Base-by-base conservation (phyloP, 1,140 invertebrate genomes). In the Drosophila rufa region DNA sequence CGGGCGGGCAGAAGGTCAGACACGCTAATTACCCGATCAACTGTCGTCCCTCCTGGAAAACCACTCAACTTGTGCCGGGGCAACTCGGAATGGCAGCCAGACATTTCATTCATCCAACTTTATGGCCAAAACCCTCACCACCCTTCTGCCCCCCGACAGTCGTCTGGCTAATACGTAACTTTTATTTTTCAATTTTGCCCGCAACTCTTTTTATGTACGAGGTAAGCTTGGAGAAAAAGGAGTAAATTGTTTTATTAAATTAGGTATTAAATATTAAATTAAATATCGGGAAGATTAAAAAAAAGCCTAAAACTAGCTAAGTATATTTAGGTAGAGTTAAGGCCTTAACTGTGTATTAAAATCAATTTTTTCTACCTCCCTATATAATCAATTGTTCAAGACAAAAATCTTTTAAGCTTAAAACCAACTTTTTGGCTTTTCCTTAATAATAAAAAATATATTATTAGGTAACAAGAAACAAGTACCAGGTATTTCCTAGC, bases 151-250 rank as follows among this genome's bases (percentile, higher is more conserved):
- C 22, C 25, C 25, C 25, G 15, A 25, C 56, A 67, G 50, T 46
- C 60, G 69, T 75, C 77, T 80, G 80, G 84, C 69, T 82, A 81
- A 81, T 81, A 77, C 70, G 75, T 81, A 75, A 91, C 86, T 91
- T 91, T 91, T 91, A 90, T 91, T 91, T 91, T 91, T 85, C 83
- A 90, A 92, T 92, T 92, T 78, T 15, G 25, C n/a, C 53, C 61
- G 73, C 61, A 78, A 81, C 64, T 71, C 68, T 75, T 75, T 74
- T 48, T 55, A 15, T 55, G 36, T 9, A 22, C 17, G n/a, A 4
- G 17, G 51, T 22, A 53, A 9, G 4, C 2, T 36, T 3, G 11
- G 17, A 22, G 17, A 22, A 8, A 42, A 17, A 22, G 11, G 12
- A 17, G 51, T 22, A 22, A 15, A 22, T 38, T 22, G 33, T 7